These are phyloP conservation scores for Trachymyrmex septentrionalis DNA, from an alignment of 1,140 invertebrate species.

Conservation along the genomic window DNA sequence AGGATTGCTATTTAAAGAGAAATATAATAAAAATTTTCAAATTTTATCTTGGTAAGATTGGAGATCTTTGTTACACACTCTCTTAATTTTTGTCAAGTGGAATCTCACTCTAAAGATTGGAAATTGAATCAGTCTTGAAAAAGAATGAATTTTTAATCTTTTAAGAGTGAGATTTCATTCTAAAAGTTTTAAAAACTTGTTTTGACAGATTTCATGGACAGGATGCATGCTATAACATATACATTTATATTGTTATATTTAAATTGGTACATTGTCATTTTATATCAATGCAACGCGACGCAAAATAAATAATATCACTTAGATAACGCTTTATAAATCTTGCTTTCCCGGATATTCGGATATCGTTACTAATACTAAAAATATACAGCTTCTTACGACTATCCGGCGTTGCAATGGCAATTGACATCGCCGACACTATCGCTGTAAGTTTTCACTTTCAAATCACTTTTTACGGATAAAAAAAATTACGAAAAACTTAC, in stretches of 20 bases:
- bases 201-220: background rate
- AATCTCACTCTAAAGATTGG: too few species aligned
- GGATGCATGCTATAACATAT: background rate
- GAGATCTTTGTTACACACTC: too few species aligned
- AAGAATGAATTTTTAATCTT: too few species aligned
- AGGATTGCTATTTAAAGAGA: too few species aligned
- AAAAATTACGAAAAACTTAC: background rate
- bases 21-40: too few species aligned
- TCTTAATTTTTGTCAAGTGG: too few species aligned
- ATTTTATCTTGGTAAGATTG: too few species aligned
- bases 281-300: background rate
- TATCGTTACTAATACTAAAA: background rate
- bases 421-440: background rate
- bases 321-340: background rate
- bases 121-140: too few species aligned
- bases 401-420: background rate
- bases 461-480: background rate
- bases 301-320: background rate
- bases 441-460: background rate
- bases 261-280: background rate
- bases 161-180: too few species aligned
- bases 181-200: too few species aligned
- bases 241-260: background rate
- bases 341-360: background rate
- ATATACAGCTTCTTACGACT: background rate